Evolutionary conservation across 2,888 invertebrate species (phyloP).

Genomic region (Geophilus truncorum): DNA sequence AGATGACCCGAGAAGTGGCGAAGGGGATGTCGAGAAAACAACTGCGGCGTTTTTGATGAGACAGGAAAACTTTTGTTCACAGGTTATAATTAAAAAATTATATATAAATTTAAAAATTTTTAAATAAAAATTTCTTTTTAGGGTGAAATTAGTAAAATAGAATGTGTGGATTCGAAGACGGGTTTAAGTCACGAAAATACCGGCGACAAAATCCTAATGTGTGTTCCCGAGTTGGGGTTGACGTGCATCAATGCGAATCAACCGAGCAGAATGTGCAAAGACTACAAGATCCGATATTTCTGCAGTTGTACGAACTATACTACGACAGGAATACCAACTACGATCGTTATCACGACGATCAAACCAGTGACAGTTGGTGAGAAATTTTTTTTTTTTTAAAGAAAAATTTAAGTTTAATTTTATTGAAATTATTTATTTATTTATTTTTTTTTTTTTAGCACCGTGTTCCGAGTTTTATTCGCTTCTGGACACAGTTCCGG

Average conservation of each 20-base stretch:
- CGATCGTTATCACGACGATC: constrained; percentile 37
- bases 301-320: constrained; percentile 42
- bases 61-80: constrained; percentile 41
- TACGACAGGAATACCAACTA: constrained; percentile 48
- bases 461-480: constrained; percentile 38
- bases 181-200: constrained; percentile 38
- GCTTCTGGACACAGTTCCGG: constrained; percentile 47
- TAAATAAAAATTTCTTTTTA: constrained; percentile 32
- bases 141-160: constrained; percentile 42
- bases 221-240: constrained; percentile 41
- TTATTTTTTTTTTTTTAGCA: constrained; percentile 32
- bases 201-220: constrained; percentile 40
- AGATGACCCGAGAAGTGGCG: constrained; percentile 39
- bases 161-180: constrained; percentile 41
- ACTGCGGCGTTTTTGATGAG: not conserved
- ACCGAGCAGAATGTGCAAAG: constrained; percentile 40
- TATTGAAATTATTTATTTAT: not conserved
- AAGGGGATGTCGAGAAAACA: constrained; percentile 41
- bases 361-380: constrained; percentile 38
- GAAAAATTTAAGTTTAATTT: no score
- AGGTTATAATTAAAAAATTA: constrained; percentile 38
- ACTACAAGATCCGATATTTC: constrained; percentile 44
- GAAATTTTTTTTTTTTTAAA: constrained; percentile 29
- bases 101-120: not conserved
- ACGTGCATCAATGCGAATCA: constrained; percentile 41